Conservation (phyloP, 1,140 invertebrate genomes). For the Solenopsis fugax region DNA sequence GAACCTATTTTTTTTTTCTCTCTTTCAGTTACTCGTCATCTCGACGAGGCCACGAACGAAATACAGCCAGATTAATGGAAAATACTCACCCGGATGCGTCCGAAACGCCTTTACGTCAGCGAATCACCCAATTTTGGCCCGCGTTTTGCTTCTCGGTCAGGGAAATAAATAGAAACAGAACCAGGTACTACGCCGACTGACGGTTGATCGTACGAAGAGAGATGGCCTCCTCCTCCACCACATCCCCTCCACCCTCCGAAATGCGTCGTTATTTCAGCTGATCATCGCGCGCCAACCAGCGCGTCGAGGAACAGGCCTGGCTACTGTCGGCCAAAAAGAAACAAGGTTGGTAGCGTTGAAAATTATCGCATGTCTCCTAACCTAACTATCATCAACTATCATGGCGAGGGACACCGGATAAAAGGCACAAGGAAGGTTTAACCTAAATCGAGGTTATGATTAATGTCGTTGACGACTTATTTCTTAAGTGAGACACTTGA, state of each 20-base stretch:
- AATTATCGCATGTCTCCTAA: neutral
- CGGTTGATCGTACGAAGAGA: slow-evolving; percentile 77
- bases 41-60: neutral
- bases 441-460: neutral
- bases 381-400: neutral
- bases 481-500: no score
- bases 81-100: slow-evolving; percentile 85
- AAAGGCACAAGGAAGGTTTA: no score
- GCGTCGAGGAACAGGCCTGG: neutral
- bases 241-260: neutral
- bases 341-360: neutral
- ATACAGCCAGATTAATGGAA: neutral
- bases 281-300: slow-evolving; percentile 66
- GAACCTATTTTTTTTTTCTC: neutral
- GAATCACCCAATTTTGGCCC: slow-evolving; percentile 81
- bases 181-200: slow-evolving; percentile 71
- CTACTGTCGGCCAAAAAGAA: neutral
- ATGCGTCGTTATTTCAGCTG: slow-evolving; percentile 75
- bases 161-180: slow-evolving; percentile 70
- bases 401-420: no score
- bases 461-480: no score
- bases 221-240: slow-evolving; percentile 68
- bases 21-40: neutral
- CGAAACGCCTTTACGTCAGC: slow-evolving; percentile 78
- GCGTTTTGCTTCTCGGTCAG: slow-evolving; percentile 67